Base-by-base conservation (phyloP, 2,888 invertebrate species). In the Epistrophe grossulariae region DNA sequence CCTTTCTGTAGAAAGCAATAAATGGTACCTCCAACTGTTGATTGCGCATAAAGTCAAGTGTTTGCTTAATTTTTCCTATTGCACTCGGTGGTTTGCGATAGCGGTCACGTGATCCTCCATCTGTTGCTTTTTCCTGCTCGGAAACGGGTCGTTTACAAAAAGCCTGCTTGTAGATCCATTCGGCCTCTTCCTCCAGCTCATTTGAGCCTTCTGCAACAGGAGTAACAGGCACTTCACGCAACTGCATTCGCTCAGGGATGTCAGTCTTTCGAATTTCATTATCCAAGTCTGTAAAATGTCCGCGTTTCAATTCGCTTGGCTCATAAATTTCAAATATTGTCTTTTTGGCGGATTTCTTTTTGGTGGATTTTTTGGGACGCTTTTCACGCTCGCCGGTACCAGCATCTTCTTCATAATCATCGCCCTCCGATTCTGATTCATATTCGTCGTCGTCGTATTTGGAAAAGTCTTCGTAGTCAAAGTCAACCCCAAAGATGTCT, bases 401-500 rank as follows among this genome's bases (percentile, higher is more conserved):
- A 24, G 96, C 96, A 88, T 97, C 96, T 83, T 97, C 96, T 78
- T 97, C 95, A 89, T 97, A 97, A 89, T 96, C 96, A 11, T 97
- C 97, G 3, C 97, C 97, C 64, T 93, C 93, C 40, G 97, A 97
- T 70, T 92, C 92, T 74, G 96, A 96, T 90, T 97, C 97, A 85
- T 97, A 97, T 80, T 93, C 93, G 88, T 97, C 97, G 73, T 97
- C 97, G 8, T 96, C 97, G 91, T 97, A 97, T 91, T 97, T 97
- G 73, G 96, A 96, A 92, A 98, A 97, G 89, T 98, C 98, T 82
- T 97, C 97, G 91, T 97, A 98, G 91, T 98, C 99, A 93, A 99
- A 99, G 92, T 99, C 99, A n/a, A 99, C 98, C 38, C 99, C 99
- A 92, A 99, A 99, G 89, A 99, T 98, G 91, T 99, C 99, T 93